Base-by-base conservation (phyloP, 1,140 invertebrate genomes). In the Hypsibius dujardini region DNA sequence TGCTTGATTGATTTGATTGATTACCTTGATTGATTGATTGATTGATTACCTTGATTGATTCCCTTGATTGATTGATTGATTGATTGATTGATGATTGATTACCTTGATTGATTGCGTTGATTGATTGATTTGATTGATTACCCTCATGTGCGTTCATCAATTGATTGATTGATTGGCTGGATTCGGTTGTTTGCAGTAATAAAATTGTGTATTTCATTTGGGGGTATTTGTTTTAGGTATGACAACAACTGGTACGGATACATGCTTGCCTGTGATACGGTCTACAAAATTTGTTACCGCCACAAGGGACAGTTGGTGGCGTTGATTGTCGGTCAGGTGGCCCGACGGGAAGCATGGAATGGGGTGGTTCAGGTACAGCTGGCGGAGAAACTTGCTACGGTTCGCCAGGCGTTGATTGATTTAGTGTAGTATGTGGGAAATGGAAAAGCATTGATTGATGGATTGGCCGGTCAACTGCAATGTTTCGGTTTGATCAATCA, bases 301-400 rank as follows among this genome's bases (percentile, higher is more conserved):
- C 7, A 45, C 3, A 42, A 42, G 42, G 62, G 62, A 42, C 12
- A 45, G 42, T 15, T 67, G 3, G 42, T 67, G 45, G 62, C 62
- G 62, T 45, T 67, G 42, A 67, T 67, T 42, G 62, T 67, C 42
- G 62, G 62, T 3, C 62, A 67, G 42, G 62, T 45, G 3, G 62
- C 62, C 42, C 3, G 7, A 12, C 12, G 42, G 62, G 62, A 67
- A 67, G 12, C 42, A 3, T 15, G 50, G 50, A 56, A 56, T n/a
- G 50, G n/a, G 7, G 50, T 56, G n/a, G 7, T 56, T 7, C 50
- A 56, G 50, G 50, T 56, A n/a, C 7, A n/a, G 7, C 50, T 56
- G 7, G 7, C n/a, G 7, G 7, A 56, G 7, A n/a, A 56, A 56
- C 50, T n/a, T 7, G n/a, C 7, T 56, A 12, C 7, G 7, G n/a